Percentiles rank a stretch among this genome's conserved stretches.
Conservation (phyloP, 2,113 vertebrate genomes). For the Pelusios castaneus region DNA sequence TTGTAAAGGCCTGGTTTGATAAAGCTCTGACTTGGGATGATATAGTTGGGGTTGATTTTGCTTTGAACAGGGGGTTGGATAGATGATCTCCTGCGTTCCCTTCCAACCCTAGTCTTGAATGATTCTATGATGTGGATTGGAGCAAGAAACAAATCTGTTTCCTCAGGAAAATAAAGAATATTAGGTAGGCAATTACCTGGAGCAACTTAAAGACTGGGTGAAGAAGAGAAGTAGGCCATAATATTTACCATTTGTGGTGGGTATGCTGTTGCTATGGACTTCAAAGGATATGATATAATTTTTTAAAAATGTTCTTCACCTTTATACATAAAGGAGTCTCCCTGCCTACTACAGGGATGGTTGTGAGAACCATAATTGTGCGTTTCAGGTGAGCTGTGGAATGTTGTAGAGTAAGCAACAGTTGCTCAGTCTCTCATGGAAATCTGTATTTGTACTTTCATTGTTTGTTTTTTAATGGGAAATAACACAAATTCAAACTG, state of each 20-base stretch:
- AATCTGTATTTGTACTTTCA: not conserved
- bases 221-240: rapidly evolving
- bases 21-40: too few relatives aligned
- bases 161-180: not conserved
- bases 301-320: not conserved
- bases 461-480: not conserved
- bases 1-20: too few relatives aligned
- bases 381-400: not conserved
- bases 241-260: not conserved
- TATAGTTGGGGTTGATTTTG: too few relatives aligned
- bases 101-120: too few relatives aligned
- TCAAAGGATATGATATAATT: not conserved
- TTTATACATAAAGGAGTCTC: not conserved
- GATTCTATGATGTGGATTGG: too few relatives aligned
- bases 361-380: not conserved
- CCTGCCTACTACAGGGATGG: not conserved
- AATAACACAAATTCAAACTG: not conserved
- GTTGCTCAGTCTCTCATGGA: not conserved
- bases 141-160: not conserved
- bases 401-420: not conserved
- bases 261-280: not conserved
- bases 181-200: not conserved
- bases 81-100: too few relatives aligned
- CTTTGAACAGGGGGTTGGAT: too few relatives aligned
- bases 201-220: not conserved